Evolutionary conservation across 2,888 invertebrate species (phyloP).

Genomic region (Orthosia gracilis): DNA sequence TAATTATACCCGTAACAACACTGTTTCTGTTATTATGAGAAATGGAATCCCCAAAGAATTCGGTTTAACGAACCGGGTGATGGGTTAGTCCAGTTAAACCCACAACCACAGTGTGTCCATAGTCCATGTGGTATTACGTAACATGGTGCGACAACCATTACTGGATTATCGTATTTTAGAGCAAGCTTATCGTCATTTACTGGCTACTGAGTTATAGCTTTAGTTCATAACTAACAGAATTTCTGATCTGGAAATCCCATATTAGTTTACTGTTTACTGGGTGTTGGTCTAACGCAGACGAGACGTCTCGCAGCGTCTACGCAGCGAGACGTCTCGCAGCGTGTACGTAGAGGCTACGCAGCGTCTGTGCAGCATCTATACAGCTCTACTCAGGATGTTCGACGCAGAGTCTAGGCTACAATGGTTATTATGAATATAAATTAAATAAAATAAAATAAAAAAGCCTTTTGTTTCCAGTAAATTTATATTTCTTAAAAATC

Average conservation of each 20-base stretch:
- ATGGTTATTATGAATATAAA: neutral
- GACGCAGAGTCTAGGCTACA: neutral
- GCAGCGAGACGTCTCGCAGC: neutral
- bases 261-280: neutral
- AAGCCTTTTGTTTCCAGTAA: too few species aligned
- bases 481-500: too few species aligned
- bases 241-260: neutral
- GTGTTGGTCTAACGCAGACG: neutral
- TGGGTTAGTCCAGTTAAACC: neutral
- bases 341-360: neutral
- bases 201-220: conserved; percentile 17
- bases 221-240: conserved; percentile 26
- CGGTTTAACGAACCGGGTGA: too few species aligned
- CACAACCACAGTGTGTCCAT: neutral
- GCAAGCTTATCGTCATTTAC: conserved; percentile 5
- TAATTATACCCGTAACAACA: neutral
- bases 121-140: conserved; percentile 1
- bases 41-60: neutral
- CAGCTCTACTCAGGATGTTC: neutral
- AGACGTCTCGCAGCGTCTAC: neutral
- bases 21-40: neutral
- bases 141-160: conserved; percentile 7
- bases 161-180: conserved; percentile 35
- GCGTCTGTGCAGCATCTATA: neutral
- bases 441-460: too few species aligned